These are phyloP conservation scores for Trachemys scripta DNA, from an alignment of 2,113 vertebrate genomes.

Conservation along the genomic window DNA sequence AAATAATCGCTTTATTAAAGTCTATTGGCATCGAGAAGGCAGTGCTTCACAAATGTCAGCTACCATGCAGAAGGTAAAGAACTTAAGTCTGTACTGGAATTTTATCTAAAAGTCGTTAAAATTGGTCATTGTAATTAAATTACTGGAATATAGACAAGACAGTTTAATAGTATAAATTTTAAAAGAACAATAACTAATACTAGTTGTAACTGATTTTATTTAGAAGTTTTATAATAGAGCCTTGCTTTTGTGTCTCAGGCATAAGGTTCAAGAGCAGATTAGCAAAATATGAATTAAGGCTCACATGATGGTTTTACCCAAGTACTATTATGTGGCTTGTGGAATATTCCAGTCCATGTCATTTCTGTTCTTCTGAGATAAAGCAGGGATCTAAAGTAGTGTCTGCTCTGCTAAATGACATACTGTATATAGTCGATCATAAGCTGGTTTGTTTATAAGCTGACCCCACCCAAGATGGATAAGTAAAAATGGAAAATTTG, in stretches of 20 bases:
- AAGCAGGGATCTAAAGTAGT: background rate
- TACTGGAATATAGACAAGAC: background rate
- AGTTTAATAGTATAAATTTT: background rate
- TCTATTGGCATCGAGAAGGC: constrained; percentile 94
- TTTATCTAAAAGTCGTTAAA: background rate
- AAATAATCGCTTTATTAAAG: constrained; percentile 96
- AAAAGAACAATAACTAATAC: background rate
- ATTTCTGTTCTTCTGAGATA: background rate
- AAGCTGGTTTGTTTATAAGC: too few species aligned
- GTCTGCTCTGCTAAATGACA: background rate
- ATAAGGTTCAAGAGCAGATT: background rate
- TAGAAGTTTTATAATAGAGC: background rate
- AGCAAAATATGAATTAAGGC: background rate
- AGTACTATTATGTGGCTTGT: background rate
- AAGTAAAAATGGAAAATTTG: too few species aligned
- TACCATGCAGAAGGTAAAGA: constrained; percentile 79
- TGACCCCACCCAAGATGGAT: too few species aligned
- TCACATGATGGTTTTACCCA: background rate
- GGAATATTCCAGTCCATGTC: background rate
- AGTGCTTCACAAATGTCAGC: constrained; percentile 72
- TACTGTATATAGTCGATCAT: too few species aligned
- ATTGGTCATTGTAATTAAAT: background rate
- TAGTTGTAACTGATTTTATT: background rate
- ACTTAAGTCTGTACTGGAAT: background rate
- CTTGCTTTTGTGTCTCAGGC: background rate